Conservation (phyloP, 2,113 vertebrate genomes). For the Amblyopsis rosae region DNA sequence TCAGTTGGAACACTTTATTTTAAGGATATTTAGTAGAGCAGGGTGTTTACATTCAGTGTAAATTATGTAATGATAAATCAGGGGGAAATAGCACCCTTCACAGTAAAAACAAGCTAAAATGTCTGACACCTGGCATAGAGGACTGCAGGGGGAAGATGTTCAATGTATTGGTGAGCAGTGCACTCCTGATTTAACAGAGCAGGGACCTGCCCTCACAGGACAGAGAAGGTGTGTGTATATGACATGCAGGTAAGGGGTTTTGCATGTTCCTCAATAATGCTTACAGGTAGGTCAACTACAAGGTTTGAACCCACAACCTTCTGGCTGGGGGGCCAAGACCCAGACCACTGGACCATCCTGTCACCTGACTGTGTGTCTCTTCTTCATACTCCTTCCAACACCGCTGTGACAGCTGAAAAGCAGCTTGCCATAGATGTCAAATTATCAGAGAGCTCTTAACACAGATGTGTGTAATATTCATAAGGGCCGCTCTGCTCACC, state of each 20-base stretch:
- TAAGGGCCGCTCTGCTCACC: slow-evolving; percentile 59
- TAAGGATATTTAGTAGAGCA: too few species aligned
- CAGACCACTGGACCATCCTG: too few species aligned
- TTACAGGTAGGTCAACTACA: too few species aligned
- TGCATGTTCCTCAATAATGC: too few species aligned
- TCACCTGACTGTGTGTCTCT: not conserved
- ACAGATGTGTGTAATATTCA: slow-evolving; percentile 68
- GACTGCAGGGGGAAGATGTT: slow-evolving; percentile 46
- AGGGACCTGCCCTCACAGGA: slow-evolving; percentile 58
- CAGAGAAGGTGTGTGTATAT: not conserved
- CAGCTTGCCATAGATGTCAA: slow-evolving; percentile 44
- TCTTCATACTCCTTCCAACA: slow-evolving; percentile 24
- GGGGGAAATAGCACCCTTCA: too few species aligned
- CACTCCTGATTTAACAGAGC: slow-evolving; percentile 61
- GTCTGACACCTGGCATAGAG: slow-evolving; percentile 41
- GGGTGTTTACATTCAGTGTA: slow-evolving; percentile 30
- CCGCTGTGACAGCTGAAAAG: slow-evolving; percentile 54
- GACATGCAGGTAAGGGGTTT: too few species aligned
- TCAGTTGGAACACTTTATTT: too few species aligned
- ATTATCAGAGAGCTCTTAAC: slow-evolving; percentile 61
- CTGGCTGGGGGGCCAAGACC: too few species aligned
- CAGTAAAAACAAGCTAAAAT: slow-evolving; percentile 51
- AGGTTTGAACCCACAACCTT: too few species aligned
- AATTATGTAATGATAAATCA: not conserved
- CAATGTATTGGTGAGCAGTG: slow-evolving; percentile 34